Percentiles rank a stretch among this genome's conserved stretches.
Evolutionary conservation across 2,113 vertebrate species (phyloP).

Genomic region (Meleagris gallopavo): DNA sequence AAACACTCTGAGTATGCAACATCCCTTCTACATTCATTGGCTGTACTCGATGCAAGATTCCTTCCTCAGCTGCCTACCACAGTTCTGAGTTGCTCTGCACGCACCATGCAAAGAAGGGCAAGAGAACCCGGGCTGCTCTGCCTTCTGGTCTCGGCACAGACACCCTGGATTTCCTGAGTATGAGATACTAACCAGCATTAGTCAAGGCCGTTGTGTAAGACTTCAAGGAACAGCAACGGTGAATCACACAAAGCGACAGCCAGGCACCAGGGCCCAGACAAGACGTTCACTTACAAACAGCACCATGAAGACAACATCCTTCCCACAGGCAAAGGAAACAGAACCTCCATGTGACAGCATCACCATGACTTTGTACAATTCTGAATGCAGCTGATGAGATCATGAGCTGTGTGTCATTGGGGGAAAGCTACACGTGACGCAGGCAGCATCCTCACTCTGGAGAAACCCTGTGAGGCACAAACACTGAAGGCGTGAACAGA

Average conservation of each 20-base stretch:
- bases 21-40: neutral
- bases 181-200: neutral
- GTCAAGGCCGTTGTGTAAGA: neutral
- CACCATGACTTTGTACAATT: neutral
- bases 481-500: slow-evolving; percentile 23
- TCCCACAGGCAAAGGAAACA: neutral
- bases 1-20: fast-evolving
- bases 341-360: neutral
- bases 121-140: neutral
- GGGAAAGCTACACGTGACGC: neutral
- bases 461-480: neutral
- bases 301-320: neutral
- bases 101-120: neutral
- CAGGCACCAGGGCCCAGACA: neutral
- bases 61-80: neutral
- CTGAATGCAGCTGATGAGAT: neutral
- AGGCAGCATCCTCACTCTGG: neutral
- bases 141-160: neutral
- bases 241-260: neutral
- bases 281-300: neutral
- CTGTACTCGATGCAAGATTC: fast-evolving
- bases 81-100: neutral
- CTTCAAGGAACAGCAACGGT: neutral
- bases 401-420: neutral
- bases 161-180: slow-evolving; percentile 3